Conservation (phyloP, 2,113 vertebrate species). For the Epinephelus fuscoguttatus region DNA sequence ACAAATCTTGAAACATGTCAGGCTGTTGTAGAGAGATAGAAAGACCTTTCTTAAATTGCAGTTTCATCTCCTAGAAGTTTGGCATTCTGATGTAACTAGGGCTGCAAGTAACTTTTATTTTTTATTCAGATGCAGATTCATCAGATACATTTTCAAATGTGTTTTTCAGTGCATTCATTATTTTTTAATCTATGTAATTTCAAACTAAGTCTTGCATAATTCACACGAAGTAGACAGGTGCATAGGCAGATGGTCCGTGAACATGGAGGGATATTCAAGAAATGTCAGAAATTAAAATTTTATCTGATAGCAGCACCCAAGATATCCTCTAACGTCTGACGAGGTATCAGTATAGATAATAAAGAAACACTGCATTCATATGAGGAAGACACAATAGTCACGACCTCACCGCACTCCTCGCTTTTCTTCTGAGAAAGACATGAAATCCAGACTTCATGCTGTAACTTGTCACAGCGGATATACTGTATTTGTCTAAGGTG, state of each 20-base stretch:
- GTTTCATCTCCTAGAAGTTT: neutral
- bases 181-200: neutral
- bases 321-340: neutral
- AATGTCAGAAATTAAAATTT: neutral
- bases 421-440: constrained; percentile 9
- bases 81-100: neutral
- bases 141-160: neutral
- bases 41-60: neutral
- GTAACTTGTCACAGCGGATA: constrained; percentile 21
- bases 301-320: neutral
- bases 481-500: constrained; percentile 16
- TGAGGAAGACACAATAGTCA: neutral
- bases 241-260: neutral
- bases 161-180: neutral
- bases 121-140: no score
- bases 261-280: neutral
- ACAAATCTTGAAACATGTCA: neutral
- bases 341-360: neutral
- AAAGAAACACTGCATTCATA: neutral
- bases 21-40: neutral
- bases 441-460: constrained; percentile 11
- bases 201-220: neutral
- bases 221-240: neutral
- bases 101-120: neutral
- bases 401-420: neutral